Evolutionary conservation across 2,888 invertebrate species (phyloP).

Genomic region (Tinea semifulvella): DNA sequence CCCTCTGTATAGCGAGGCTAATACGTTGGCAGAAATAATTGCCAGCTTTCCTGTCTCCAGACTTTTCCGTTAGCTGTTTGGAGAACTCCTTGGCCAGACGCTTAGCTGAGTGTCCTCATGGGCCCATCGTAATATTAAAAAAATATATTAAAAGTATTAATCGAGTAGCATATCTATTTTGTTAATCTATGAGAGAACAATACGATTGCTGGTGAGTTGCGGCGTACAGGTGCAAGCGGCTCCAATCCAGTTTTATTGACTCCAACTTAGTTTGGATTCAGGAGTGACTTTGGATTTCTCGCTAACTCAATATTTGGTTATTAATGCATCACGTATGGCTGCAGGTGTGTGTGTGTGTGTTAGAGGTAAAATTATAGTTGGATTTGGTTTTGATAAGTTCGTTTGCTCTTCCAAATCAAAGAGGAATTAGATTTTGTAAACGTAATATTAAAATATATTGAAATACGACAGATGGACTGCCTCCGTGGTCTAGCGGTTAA

Average conservation of each 20-base stretch:
- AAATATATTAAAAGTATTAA: no score
- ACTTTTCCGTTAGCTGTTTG: no score
- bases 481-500: no score
- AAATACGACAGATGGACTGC: no score
- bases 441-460: no score
- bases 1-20: no score
- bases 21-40: no score
- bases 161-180: background rate
- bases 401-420: constrained; percentile 14
- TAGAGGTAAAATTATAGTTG: background rate
- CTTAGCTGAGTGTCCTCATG: no score
- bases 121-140: background rate
- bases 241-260: constrained; percentile 14
- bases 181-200: background rate
- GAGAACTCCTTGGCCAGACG: no score
- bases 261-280: constrained; percentile 11
- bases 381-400: constrained; percentile 12
- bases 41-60: no score
- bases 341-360: background rate
- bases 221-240: constrained; percentile 11
- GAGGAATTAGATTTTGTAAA: background rate
- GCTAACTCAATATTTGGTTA: constrained; percentile 50
- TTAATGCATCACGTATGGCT: constrained; percentile 27
- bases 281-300: constrained; percentile 14
- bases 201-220: constrained; percentile 1